These are phyloP conservation scores for Cuniculus paca DNA, from an alignment of 2,797 vertebrate genomes.

Conservation along the genomic window DNA sequence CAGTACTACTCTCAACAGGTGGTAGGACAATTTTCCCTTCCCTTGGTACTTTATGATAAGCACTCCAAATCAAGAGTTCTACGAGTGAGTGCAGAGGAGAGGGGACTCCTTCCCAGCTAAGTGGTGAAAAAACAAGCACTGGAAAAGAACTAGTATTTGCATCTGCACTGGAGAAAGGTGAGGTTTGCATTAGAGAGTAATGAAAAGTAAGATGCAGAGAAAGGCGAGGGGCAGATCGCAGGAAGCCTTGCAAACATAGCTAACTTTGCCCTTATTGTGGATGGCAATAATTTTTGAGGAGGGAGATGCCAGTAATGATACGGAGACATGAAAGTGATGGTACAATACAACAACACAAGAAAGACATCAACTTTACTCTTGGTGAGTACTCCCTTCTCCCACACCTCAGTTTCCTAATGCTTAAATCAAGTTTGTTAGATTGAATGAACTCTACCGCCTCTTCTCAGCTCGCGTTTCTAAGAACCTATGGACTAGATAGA, in stretches of 20 bases:
- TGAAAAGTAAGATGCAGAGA: neutral
- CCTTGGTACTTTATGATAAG: neutral
- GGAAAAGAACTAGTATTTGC: neutral
- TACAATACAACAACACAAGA: neutral
- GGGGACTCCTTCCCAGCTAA: neutral
- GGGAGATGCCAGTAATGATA: neutral
- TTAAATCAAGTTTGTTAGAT: neutral
- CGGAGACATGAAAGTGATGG: neutral
- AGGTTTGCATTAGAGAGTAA: neutral
- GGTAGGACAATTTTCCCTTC: neutral
- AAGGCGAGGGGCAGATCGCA: neutral
- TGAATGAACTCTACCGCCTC: neutral
- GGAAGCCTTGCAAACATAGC: neutral
- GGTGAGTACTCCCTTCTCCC: neutral
- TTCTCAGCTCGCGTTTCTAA: conserved; percentile 20
- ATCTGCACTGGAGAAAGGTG: neutral
- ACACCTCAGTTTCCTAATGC: neutral
- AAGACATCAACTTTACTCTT: neutral
- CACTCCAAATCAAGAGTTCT: neutral
- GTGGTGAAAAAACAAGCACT: neutral
- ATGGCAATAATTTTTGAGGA: neutral
- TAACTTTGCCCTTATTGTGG: neutral
- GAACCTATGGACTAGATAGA: neutral
- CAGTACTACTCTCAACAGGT: neutral
- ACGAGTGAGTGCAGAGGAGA: neutral